Evolutionary conservation across 1,140 invertebrate species (phyloP), one percentile per base, ranked within the genome.

Genomic region (Diorhabda carinulata): DNA sequence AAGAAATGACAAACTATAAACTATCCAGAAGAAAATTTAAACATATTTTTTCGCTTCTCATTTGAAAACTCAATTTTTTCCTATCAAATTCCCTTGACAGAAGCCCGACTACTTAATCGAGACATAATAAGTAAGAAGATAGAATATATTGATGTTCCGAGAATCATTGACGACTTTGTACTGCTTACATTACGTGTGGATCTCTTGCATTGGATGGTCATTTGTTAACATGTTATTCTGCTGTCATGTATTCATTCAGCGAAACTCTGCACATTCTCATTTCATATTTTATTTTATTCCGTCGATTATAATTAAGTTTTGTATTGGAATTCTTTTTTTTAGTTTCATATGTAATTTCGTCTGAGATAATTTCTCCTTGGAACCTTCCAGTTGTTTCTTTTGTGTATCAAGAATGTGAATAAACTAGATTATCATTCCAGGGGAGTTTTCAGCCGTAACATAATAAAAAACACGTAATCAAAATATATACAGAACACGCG

Each of bases 291-390:
- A 63, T 44, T 63, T 63, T 63, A 63, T 63, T 52, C 47, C 2
- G 61, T 63, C 57, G 57, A 60, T 67, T 67, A 67, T 59, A 67
- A 67, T 60, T 59, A 67, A 59, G 52, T 67, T 67, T 67, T 67
- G 43, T 67, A 67, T 67, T 40, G 52, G 63, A 40, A 60, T 67
- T 60, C 57, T 52, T 52, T 52, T 25, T 25, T 25, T 52, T 52
- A 52, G 6, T 52, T 52, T 52, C 47, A 52, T 52, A 52, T n/a
- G 47, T 8, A 8, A 52, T 52, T 52, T n/a, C 47, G 47, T n/a
- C 47, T 52, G 6, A n/a, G 47, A 52, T n/a, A 52, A 52, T 52
- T 25, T 25, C 25, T 25, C 25, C 25, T 25, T 25, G 25, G 25
- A 25, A 25, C 25, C 25, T 25, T 56, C n/a, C 6, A 56, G 52